phyloP scores from a whole-genome alignment of 2,888 invertebrate genomes.

The Tigriopus californicus region DNA sequence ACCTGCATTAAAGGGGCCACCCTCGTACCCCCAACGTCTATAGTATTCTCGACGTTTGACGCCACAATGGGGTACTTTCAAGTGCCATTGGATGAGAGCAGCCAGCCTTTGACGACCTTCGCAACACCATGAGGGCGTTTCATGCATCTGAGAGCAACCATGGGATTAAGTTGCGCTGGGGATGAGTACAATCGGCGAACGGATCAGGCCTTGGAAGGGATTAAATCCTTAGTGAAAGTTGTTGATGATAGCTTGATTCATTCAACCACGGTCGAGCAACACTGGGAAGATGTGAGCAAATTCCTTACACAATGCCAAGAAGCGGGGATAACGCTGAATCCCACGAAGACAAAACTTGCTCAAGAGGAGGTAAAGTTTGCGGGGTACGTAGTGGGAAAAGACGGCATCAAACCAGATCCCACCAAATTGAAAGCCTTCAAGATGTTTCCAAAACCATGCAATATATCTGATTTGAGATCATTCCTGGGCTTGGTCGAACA shows the following conservation, averaged over 20 bases:
- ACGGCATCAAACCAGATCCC: neutral
- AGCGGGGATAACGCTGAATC: neutral
- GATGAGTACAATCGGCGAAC: neutral
- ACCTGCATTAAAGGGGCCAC: too few relatives aligned
- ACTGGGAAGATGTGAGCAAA: neutral
- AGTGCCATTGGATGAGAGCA: neutral
- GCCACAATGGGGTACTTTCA: neutral
- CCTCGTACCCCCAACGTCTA: too few relatives aligned
- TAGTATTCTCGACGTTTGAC: neutral
- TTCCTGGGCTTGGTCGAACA: conserved; percentile 1
- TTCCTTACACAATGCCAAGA: neutral
- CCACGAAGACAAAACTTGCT: too few relatives aligned
- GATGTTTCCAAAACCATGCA: neutral
- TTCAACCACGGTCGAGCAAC: neutral
- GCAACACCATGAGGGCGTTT: neutral
- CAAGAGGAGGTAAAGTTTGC: neutral
- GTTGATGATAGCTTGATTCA: neutral
- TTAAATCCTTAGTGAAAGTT: neutral
- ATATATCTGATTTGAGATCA: neutral
- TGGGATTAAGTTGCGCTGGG: neutral
- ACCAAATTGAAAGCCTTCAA: neutral
- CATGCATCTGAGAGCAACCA: neutral
- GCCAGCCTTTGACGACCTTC: neutral
- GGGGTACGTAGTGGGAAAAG: neutral
- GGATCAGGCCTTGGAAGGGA: neutral